Base-by-base conservation (phyloP, 2,113 vertebrate genomes). In the Sinocyclocheilus grahami region DNA sequence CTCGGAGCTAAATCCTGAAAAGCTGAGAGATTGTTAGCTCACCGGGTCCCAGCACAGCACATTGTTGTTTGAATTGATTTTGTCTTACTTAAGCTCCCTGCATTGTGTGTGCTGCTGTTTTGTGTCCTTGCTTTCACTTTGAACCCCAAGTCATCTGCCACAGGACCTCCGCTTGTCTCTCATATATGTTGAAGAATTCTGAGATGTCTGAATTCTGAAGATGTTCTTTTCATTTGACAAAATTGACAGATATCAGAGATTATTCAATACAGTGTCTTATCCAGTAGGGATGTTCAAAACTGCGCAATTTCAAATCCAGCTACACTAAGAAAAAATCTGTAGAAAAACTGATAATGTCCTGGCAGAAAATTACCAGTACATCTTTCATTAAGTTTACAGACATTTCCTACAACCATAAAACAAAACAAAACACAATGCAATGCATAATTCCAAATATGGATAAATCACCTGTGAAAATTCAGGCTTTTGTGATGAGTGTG, bases 121-220 rank as follows among this genome's bases (percentile, higher is more conserved):
- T 79, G 86, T 58, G 92, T 93, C 93, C 93, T 94, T 94, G 93
- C 89, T 92, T 94, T 95, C 93, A 94, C 93, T 92, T 94, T 95
- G 94, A 94, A 94, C 93, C 91, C 92, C 60, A 91, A 89, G 92
- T 90, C 88, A 87, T 90, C 88, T 89, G 92, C 92, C 91, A 86
- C 80, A 92, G 91, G 92, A 93, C 92, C 91, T 87, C 6, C 65
- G 88, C 90, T 92, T 93, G 91, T 92, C 93, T 92, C 85, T 92
- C 91, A 92, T 60, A 87, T 91, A 48, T 80, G 88, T 90, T 94
- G 93, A 94, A 42, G 42, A 48, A 89, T 91, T 89, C 90, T 90
- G 84, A 48, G 2, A 11, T 48, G 10, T 87, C 81, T 87, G 63
- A 90, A 90, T 2, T 87, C 81, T 87, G 63, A 90, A 90, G 86